These are phyloP conservation scores for Macropis europaea DNA, from an alignment of 2,888 invertebrate species.

Conservation along the genomic window DNA sequence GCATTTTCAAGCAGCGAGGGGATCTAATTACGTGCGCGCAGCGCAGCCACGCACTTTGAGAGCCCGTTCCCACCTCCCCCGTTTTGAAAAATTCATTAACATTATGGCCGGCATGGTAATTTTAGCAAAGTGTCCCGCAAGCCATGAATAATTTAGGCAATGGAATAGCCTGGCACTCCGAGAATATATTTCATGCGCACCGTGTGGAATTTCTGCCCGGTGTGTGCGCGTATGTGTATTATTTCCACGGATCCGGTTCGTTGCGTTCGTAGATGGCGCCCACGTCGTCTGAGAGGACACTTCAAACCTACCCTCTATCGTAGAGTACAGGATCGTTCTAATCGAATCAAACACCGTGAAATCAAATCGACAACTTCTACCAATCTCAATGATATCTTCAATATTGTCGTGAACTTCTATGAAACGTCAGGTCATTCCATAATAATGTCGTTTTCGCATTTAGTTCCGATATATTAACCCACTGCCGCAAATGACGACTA, in stretches of 20 bases:
- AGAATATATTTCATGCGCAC: constrained; percentile 55
- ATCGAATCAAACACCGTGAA: constrained; percentile 17
- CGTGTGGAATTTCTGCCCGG: constrained; percentile 24
- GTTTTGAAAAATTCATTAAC: constrained; percentile 66
- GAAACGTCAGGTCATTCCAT: too few species aligned
- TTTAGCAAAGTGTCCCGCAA: constrained; percentile 62
- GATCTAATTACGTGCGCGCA: constrained; percentile 53
- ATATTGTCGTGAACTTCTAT: background rate
- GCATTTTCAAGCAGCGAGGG: constrained; percentile 32
- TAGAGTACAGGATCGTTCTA: constrained; percentile 5
- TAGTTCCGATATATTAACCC: too few species aligned
- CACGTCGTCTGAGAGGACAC: constrained; percentile 8
- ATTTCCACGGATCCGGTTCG: constrained; percentile 39
- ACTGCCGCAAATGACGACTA: too few species aligned
- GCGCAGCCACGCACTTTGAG: constrained; percentile 40
- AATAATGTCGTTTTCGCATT: too few species aligned
- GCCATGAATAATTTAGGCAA: constrained; percentile 63
- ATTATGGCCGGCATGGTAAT: constrained; percentile 64
- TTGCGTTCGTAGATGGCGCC: constrained; percentile 15
- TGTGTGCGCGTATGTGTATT: constrained; percentile 27
- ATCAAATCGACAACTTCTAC: too few species aligned
- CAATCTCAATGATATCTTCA: too few species aligned
- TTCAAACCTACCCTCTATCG: constrained; percentile 11
- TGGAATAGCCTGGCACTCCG: constrained; percentile 56
- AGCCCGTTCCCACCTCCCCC: background rate